Evolutionary conservation across 1,140 invertebrate species (phyloP).

Genomic region (Trachymyrmex cornetzi): DNA sequence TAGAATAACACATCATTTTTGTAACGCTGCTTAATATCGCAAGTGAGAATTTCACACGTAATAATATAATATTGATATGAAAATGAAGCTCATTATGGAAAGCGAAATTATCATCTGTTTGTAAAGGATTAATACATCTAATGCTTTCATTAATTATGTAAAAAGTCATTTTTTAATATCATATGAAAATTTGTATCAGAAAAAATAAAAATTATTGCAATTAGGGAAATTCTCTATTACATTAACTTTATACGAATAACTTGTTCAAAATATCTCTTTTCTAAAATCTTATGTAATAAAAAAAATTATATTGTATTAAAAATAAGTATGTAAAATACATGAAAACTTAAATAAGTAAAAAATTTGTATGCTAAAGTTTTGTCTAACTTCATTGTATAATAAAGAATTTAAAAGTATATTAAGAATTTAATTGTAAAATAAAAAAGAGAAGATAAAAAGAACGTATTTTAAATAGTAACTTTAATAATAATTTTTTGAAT

Average conservation of each 20-base stretch:
- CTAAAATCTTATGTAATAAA: background rate
- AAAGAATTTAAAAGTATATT: background rate
- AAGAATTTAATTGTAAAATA: background rate
- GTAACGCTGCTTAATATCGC: background rate
- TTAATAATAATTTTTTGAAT: background rate
- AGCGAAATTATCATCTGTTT: background rate
- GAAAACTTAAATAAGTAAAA: slow-evolving; percentile 4
- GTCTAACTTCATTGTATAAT: background rate
- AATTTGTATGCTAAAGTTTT: background rate
- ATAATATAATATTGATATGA: background rate
- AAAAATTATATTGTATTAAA: background rate
- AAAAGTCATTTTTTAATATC: background rate
- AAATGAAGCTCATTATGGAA: background rate
- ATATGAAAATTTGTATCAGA: background rate
- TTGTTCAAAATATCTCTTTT: background rate
- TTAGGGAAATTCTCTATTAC: background rate
- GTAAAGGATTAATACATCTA: background rate
- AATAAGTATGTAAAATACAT: slow-evolving; percentile 33
- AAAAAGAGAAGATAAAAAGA: background rate
- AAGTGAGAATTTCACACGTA: background rate
- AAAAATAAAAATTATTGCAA: background rate
- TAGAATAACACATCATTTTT: background rate
- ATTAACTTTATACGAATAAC: background rate
- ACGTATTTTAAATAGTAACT: background rate
- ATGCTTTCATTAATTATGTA: background rate